Percentiles rank a stretch among this genome's conserved stretches.
Evolutionary conservation across 35 echinoderm and acorn worm species (phyloP).

Genomic region (Apostichopus californicus): DNA sequence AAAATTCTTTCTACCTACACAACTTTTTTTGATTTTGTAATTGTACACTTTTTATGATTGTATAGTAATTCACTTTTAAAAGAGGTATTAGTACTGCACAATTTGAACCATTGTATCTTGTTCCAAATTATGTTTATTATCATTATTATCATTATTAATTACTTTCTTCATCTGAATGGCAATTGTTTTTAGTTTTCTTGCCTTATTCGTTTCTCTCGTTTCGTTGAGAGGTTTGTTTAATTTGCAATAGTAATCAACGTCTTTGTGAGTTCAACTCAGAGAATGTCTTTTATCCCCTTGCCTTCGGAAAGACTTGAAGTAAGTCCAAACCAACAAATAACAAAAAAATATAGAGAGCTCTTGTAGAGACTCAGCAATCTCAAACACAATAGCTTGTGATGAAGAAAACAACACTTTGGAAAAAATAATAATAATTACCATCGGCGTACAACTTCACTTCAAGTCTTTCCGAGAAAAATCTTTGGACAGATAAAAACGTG

Average conservation of each 20-base stretch:
- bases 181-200: conserved; percentile 41
- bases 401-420: too few species aligned
- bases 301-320: background rate
- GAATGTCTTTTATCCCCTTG: conserved; percentile 19
- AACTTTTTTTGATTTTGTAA: conserved; percentile 8
- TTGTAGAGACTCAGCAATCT: too few species aligned
- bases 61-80: conserved; percentile 39
- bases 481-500: conserved; percentile 33
- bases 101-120: conserved; percentile 32
- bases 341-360: too few species aligned
- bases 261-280: conserved; percentile 32
- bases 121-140: conserved; percentile 15
- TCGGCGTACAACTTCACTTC: background rate
- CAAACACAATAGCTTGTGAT: too few species aligned
- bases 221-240: conserved; percentile 12
- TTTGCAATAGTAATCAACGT: conserved; percentile 42
- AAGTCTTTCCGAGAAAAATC: background rate
- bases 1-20: conserved; percentile 3
- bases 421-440: too few species aligned
- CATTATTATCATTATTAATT: background rate
- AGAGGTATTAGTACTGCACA: conserved; percentile 47
- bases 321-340: background rate
- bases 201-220: conserved; percentile 23
- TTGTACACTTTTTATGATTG: conserved; percentile 44
- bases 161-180: conserved; percentile 25